phyloP scores from a whole-genome alignment of 2,888 invertebrate genomes.

The Perdita meconis region DNA sequence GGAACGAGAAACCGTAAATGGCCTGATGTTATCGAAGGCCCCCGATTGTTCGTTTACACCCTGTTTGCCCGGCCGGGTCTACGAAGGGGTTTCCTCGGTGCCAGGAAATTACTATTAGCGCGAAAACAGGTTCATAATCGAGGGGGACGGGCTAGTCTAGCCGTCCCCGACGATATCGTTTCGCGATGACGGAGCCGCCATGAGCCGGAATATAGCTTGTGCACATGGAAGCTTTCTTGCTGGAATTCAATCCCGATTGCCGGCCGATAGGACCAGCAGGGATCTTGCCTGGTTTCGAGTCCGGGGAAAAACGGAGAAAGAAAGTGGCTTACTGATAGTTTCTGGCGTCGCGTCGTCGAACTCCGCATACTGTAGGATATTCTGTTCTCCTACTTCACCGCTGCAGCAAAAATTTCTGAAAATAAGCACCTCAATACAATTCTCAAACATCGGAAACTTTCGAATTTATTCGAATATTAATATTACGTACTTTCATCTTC shows the following conservation, averaged over 20 bases:
- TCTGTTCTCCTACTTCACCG: too few relatives aligned
- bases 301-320: conserved; percentile 40
- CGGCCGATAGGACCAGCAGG: conserved; percentile 50
- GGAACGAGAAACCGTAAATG: conserved; percentile 62
- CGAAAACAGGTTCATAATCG: conserved; percentile 36
- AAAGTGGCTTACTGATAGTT: too few relatives aligned
- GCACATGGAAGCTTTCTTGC: conserved; percentile 40
- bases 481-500: too few relatives aligned
- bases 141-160: neutral
- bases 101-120: conserved; percentile 60
- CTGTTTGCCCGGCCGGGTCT: conserved; percentile 32
- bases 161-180: conserved; percentile 9
- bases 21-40: conserved; percentile 60
- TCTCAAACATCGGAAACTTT: too few relatives aligned
- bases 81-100: conserved; percentile 40
- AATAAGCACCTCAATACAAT: too few relatives aligned
- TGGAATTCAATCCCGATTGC: conserved; percentile 54
- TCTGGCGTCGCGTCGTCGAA: too few relatives aligned
- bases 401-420: too few relatives aligned
- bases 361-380: too few relatives aligned
- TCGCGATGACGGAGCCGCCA: conserved; percentile 4
- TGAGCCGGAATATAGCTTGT: neutral
- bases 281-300: conserved; percentile 34
- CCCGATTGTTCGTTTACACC: conserved; percentile 63
- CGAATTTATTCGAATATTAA: too few relatives aligned